Conservation (phyloP, 1,140 invertebrate genomes). For the Ylistrum balloti region DNA sequence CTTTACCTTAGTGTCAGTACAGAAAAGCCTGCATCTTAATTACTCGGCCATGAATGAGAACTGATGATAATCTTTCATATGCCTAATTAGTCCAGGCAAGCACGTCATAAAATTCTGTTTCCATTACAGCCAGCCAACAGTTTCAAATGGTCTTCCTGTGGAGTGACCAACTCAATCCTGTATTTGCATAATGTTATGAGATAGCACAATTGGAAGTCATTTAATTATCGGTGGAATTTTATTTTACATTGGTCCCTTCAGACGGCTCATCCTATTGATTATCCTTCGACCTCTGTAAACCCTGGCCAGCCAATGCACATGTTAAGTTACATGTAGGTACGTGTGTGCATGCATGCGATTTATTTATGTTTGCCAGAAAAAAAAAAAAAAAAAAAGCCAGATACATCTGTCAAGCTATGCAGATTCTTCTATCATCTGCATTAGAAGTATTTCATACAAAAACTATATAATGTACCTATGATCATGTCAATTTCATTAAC, state of each 20-base stretch:
- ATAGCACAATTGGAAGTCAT: conserved; percentile 38
- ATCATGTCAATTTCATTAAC: conserved; percentile 12
- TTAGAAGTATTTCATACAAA: not conserved
- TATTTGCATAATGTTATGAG: conserved; percentile 40
- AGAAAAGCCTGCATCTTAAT: conserved; percentile 28
- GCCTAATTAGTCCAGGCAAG: conserved; percentile 32
- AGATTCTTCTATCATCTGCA: conserved; percentile 13
- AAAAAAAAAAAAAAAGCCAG: no score
- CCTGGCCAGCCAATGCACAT: conserved; percentile 30
- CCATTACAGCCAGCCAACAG: conserved; percentile 37
- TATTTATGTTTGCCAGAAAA: conserved; percentile 7
- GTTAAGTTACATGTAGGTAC: conserved; percentile 25
- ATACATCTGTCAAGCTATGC: not conserved
- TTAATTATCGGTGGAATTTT: conserved; percentile 40
- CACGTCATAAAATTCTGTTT: conserved; percentile 28
- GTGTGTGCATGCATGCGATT: conserved; percentile 24
- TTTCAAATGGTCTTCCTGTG: conserved; percentile 33
- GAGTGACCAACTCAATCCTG: conserved; percentile 9
- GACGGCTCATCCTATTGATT: conserved; percentile 32
- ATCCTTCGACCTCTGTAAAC: conserved; percentile 6
- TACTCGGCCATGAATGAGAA: conserved; percentile 25
- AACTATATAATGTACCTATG: not conserved
- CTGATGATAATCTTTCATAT: conserved; percentile 29
- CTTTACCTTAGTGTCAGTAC: not conserved
- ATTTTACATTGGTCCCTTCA: conserved; percentile 34